Evolutionary conservation across 2,113 vertebrate species (phyloP).

Genomic region (Gymnobelideus leadbeateri): DNA sequence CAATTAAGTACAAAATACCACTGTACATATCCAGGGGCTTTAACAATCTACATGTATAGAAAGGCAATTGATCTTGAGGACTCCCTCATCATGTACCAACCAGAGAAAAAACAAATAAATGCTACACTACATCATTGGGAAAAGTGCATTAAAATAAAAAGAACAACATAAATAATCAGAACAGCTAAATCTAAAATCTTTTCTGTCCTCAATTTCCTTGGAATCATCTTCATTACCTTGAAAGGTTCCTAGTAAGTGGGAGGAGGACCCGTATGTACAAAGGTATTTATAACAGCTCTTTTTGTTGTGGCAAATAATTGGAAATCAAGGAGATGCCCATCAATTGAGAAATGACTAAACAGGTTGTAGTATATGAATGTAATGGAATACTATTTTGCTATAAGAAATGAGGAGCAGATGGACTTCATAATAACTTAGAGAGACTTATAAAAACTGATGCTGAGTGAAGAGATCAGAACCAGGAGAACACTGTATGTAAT

Average conservation of each 20-base stretch:
- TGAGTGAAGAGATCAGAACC: too few relatives aligned
- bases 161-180: neutral
- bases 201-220: conserved; percentile 21
- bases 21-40: neutral
- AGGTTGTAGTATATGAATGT: too few relatives aligned
- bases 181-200: neutral
- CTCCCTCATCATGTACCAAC: neutral
- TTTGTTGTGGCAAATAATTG: too few relatives aligned
- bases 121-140: neutral
- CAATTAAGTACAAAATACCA: neutral
- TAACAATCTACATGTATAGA: conserved; percentile 23
- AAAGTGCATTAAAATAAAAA: neutral
- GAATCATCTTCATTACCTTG: neutral
- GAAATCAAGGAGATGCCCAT: too few relatives aligned
- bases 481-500: too few relatives aligned
- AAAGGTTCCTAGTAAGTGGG: neutral
- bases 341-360: too few relatives aligned
- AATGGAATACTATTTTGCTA: too few relatives aligned
- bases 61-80: conserved; percentile 17
- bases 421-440: too few relatives aligned
- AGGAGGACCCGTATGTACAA: too few relatives aligned
- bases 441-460: too few relatives aligned
- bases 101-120: neutral
- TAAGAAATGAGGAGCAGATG: too few relatives aligned
- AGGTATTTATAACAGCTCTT: too few relatives aligned